phyloP scores from a whole-genome alignment of 2,113 vertebrate genomes.

The Speoplatyrhinus poulsoni region DNA sequence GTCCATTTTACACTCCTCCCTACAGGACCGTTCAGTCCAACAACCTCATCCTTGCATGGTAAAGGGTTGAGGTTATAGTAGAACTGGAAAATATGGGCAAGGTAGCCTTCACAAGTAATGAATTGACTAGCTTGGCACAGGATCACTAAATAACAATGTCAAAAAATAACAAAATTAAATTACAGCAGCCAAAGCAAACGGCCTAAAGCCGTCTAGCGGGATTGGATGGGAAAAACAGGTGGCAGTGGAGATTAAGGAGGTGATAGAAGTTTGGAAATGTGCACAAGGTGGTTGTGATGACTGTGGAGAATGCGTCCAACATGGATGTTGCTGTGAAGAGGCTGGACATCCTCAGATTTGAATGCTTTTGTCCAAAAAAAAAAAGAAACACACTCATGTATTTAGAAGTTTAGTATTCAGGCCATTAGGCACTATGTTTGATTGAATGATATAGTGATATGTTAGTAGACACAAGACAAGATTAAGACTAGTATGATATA shows the following conservation, averaged over 20 bases:
- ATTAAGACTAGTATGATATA: too few relatives aligned
- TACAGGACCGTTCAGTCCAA: conserved; percentile 4
- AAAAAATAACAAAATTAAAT: not conserved
- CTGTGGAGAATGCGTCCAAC: not conserved
- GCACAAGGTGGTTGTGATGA: not conserved
- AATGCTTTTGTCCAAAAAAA: too few relatives aligned
- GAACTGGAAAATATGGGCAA: conserved; percentile 10
- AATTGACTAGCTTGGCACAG: conserved; percentile 6
- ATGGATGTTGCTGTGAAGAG: not conserved
- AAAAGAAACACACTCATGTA: too few relatives aligned
- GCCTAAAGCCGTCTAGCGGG: not conserved
- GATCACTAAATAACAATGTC: not conserved
- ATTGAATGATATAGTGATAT: too few relatives aligned
- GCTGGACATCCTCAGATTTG: not conserved
- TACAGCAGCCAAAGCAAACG: not conserved
- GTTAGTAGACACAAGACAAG: too few relatives aligned
- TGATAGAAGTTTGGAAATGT: not conserved
- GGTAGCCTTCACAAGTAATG: conserved; percentile 6
- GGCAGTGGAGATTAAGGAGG: not conserved
- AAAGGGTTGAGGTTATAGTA: conserved; percentile 3
- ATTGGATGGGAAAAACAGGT: not conserved
- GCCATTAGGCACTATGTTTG: too few relatives aligned
- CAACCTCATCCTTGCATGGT: conserved; percentile 18
- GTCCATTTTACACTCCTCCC: conserved; percentile 6
- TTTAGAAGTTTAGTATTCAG: too few relatives aligned